These are phyloP conservation scores for Embiotoca jacksoni DNA, from an alignment of 2,113 vertebrate species.

Conservation along the genomic window DNA sequence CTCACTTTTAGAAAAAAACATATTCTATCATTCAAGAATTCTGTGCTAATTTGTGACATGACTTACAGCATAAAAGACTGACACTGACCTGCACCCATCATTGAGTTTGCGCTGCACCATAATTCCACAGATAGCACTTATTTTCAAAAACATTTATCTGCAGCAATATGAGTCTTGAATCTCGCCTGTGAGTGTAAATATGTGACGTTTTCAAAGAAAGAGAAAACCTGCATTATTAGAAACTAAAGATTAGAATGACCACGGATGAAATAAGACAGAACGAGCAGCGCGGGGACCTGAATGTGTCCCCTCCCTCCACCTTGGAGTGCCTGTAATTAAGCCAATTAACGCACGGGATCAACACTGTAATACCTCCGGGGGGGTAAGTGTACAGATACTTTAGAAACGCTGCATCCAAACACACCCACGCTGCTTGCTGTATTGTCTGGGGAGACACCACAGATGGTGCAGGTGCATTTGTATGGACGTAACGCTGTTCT, in stretches of 20 bases:
- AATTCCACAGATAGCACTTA: too few relatives aligned
- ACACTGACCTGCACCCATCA: not conserved
- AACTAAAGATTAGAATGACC: slow-evolving; percentile 6
- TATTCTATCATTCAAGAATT: too few relatives aligned
- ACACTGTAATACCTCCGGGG: slow-evolving; percentile 42
- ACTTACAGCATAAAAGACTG: not conserved
- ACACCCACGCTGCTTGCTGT: slow-evolving; percentile 27
- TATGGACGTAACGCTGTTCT: slow-evolving; percentile 21
- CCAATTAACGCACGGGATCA: slow-evolving; percentile 64
- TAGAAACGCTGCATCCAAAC: slow-evolving; percentile 49
- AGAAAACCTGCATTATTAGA: not conserved
- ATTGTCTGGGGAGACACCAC: slow-evolving; percentile 48
- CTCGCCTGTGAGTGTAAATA: not conserved
- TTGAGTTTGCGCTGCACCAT: too few relatives aligned
- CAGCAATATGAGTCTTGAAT: not conserved
- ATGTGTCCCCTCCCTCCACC: slow-evolving; percentile 31
- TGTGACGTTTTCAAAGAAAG: not conserved
- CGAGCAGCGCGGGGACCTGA: slow-evolving; percentile 42
- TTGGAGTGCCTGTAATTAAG: slow-evolving; percentile 63
- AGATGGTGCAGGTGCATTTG: slow-evolving; percentile 59
- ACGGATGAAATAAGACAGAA: not conserved
- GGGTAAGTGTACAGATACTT: slow-evolving; percentile 37
- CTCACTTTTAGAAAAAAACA: not conserved
- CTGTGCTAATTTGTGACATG: not conserved
- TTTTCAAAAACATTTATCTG: not conserved